Percentiles rank a stretch among this genome's conserved stretches.
phyloP scores from a whole-genome alignment of 2,888 invertebrate genomes.

The Brachyptera putata region DNA sequence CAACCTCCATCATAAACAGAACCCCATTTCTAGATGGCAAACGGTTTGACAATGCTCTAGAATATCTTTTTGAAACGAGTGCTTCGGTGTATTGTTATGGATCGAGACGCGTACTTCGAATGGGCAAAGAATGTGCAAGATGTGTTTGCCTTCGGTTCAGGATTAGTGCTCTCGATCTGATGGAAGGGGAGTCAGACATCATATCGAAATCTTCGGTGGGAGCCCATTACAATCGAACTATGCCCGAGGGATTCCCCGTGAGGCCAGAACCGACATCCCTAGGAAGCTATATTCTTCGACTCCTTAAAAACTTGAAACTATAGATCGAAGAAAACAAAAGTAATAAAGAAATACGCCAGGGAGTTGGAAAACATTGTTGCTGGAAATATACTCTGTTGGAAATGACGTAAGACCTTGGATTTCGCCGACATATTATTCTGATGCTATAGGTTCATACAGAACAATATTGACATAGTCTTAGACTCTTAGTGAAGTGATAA shows the following conservation, averaged over 20 bases:
- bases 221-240: constrained; percentile 31
- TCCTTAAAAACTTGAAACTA: constrained; percentile 36
- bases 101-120: background rate
- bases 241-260: constrained; percentile 24
- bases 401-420: constrained; percentile 11
- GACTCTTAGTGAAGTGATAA: no score
- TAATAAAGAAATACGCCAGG: constrained; percentile 10
- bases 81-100: background rate
- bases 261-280: constrained; percentile 33
- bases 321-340: constrained; percentile 19
- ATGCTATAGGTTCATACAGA: no score
- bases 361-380: constrained; percentile 18
- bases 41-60: constrained; percentile 13
- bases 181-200: constrained; percentile 23
- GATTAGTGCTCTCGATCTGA: background rate
- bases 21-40: constrained; percentile 1
- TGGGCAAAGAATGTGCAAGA: no score
- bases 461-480: no score
- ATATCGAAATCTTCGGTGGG: constrained; percentile 25
- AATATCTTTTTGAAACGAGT: background rate
- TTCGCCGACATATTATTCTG: no score
- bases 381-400: constrained; percentile 23
- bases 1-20: constrained; percentile 18
- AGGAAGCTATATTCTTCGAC: constrained; percentile 40
- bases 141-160: no score